Conservation (phyloP, 1,140 invertebrate species). For the Thalassaphorura encarpata region DNA sequence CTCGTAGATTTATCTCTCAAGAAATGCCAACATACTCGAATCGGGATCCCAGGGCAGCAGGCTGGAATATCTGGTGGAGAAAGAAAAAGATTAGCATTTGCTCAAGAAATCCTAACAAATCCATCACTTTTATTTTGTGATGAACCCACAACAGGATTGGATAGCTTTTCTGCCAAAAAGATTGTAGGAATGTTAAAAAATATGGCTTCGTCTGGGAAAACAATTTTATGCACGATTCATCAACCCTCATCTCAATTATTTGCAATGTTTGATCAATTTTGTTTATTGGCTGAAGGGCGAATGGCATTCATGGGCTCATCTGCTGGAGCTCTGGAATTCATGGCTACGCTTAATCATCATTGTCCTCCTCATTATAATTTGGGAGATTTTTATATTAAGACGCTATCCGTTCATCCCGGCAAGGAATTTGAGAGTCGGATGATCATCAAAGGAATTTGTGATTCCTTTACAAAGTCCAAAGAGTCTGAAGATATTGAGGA, state of each 20-base stretch:
- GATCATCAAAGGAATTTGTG: conserved; percentile 59
- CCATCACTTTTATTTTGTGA: conserved; percentile 68
- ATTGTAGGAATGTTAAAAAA: conserved; percentile 58
- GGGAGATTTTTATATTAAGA: conserved; percentile 57
- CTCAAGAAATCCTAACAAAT: conserved; percentile 54
- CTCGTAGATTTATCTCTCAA: conserved; percentile 52
- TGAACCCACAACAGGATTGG: conserved; percentile 70
- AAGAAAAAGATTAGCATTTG: conserved; percentile 41
- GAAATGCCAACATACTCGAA: conserved; percentile 46
- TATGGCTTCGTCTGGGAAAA: conserved; percentile 55
- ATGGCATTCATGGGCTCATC: conserved; percentile 22
- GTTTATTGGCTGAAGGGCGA: conserved; percentile 61
- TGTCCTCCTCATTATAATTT: conserved; percentile 59
- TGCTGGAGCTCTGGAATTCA: conserved; percentile 11
- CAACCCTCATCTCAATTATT: conserved; percentile 78
- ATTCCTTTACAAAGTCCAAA: conserved; percentile 65
- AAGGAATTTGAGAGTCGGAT: conserved; percentile 45
- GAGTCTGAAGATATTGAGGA: conserved; percentile 54
- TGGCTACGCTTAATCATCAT: conserved; percentile 39
- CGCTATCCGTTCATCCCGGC: conserved; percentile 48
- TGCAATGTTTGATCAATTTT: conserved; percentile 65
- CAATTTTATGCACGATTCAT: conserved; percentile 74
- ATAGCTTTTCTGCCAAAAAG: conserved; percentile 64
- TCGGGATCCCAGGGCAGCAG: too few relatives aligned
- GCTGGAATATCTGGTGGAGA: conserved; percentile 45